A percentile compares a stretch with the other conserved stretches of the same genome.
Conservation (phyloP, 2,113 vertebrate species). For the Perca schrenkii region DNA sequence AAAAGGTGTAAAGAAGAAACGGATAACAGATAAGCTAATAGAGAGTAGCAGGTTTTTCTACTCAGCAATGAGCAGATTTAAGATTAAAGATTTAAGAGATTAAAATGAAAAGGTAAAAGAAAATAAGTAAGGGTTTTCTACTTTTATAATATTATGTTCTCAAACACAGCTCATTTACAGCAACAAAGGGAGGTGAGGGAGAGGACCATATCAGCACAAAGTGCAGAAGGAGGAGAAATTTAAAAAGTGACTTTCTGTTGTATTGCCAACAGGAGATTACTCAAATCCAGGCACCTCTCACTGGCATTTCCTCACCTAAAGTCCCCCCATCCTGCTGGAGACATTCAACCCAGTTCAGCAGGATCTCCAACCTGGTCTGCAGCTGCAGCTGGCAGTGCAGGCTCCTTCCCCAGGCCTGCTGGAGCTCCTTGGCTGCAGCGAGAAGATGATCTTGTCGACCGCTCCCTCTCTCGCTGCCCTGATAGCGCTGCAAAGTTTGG, state of each 20-base stretch:
- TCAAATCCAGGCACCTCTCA: neutral
- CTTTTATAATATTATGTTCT: slow-evolving; percentile 4
- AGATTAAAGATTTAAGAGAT: too few species aligned
- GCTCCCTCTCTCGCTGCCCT: slow-evolving; percentile 49
- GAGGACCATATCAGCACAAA: neutral
- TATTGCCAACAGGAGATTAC: neutral
- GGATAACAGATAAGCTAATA: neutral
- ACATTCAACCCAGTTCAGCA: slow-evolving; percentile 72
- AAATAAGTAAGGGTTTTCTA: neutral
- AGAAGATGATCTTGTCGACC: slow-evolving; percentile 69
- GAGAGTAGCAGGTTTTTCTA: neutral
- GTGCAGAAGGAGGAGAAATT: neutral
- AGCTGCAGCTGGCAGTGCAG: slow-evolving; percentile 83
- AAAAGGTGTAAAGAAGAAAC: neutral
- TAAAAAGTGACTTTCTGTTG: neutral
- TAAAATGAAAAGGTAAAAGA: slow-evolving; percentile 1
- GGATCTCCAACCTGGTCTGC: slow-evolving; percentile 79
- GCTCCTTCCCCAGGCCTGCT: slow-evolving; percentile 76
- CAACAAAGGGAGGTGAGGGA: neutral
- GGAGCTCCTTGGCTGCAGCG: slow-evolving; percentile 77
- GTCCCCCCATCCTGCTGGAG: slow-evolving; percentile 81
- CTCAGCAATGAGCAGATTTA: slow-evolving; percentile 7
- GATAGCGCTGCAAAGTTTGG: slow-evolving; percentile 41
- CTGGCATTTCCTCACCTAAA: slow-evolving; percentile 77
- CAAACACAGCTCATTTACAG: neutral